Evolutionary conservation across 2,888 invertebrate genomes (phyloP).

Genomic region (Galerucella pusilla): DNA sequence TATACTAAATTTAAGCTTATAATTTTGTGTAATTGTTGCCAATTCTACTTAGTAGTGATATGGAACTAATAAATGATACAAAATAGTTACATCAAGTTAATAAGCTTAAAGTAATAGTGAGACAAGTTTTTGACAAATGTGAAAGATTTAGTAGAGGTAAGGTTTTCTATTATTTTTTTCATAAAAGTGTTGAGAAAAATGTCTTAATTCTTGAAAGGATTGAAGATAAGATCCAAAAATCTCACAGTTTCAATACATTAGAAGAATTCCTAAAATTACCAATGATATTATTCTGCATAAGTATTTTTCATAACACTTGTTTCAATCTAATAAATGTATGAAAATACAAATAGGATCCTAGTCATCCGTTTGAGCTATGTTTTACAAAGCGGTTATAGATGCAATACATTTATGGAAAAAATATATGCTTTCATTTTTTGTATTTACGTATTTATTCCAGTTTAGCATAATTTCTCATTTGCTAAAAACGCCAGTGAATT

Average conservation of each 20-base stretch:
- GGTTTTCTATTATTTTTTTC: not conserved
- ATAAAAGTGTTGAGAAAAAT: not conserved
- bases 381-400: not conserved
- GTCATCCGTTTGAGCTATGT: not conserved
- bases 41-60: not conserved
- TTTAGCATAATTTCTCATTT: constrained; percentile 27
- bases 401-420: not conserved
- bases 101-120: not conserved
- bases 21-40: not conserved
- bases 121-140: not conserved
- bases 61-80: not conserved
- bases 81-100: not conserved
- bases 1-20: not conserved
- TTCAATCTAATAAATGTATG: not conserved
- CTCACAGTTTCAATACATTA: not conserved
- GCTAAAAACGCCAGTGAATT: constrained; percentile 59
- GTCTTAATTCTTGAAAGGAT: not conserved
- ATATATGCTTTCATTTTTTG: not conserved
- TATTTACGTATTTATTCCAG: constrained; percentile 20
- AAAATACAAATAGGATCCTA: not conserved
- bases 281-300: too few species aligned
- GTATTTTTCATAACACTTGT: too few species aligned
- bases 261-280: too few species aligned
- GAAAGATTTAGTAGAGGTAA: not conserved
- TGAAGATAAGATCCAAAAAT: not conserved